phyloP scores from a whole-genome alignment of 2,113 vertebrate species.

The Orientallactaga bullata region DNA sequence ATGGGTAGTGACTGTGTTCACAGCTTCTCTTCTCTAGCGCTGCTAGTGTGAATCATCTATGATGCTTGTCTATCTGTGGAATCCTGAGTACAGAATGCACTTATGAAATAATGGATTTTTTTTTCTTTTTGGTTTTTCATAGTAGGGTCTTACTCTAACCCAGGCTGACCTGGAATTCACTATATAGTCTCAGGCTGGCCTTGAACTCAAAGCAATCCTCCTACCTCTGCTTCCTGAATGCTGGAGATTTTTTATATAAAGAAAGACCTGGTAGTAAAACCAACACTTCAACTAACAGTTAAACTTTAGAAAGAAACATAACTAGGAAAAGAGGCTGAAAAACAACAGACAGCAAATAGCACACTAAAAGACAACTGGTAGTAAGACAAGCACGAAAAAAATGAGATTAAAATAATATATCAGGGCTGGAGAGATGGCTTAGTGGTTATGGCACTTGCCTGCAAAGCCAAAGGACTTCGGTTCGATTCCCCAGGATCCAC shows the following conservation, averaged over 20 bases:
- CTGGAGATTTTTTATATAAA: conserved; percentile 1
- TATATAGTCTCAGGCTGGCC: no score
- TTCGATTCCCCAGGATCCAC: no score
- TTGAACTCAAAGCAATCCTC: no score
- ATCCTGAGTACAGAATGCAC: neutral
- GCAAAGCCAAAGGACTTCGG: no score
- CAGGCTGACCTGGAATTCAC: no score
- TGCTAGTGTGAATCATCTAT: neutral
- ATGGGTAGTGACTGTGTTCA: neutral
- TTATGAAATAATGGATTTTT: conserved; percentile 10
- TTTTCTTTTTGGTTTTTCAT: no score
- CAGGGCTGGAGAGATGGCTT: no score
- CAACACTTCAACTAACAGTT: neutral
- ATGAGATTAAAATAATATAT: neutral
- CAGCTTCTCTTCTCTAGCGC: neutral
- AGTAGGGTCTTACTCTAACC: no score
- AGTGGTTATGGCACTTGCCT: no score
- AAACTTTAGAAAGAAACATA: conserved; percentile 39
- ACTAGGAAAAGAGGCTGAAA: neutral
- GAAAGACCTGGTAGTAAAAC: neutral
- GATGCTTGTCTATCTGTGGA: neutral
- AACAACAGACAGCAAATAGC: neutral
- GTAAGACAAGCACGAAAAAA: neutral
- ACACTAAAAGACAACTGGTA: neutral
- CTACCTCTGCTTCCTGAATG: no score